Evolutionary conservation across 2,113 vertebrate species (phyloP), one percentile per base, ranked within the genome.

Genomic region (Eudyptes chrysolophus): DNA sequence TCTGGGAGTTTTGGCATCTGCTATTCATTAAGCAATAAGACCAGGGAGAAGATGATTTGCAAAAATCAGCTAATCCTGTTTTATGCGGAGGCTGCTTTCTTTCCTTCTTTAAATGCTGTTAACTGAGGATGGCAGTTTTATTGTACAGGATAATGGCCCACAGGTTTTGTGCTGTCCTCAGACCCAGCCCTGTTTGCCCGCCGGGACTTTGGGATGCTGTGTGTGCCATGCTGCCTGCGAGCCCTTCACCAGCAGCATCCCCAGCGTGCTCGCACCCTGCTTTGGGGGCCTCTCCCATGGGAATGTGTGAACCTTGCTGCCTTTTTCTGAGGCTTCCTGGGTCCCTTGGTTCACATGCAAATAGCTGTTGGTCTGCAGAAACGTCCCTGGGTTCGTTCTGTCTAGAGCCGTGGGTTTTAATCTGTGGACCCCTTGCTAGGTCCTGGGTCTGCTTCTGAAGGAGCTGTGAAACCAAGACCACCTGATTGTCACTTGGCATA

Each of bases 141-240:
- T 40, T 22, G 58, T 19, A 11, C 16, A 17, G 48, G 40, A 16
- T 17, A 40, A 78, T 22, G 22, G 29, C 54, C 8, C 2, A 1
- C 8, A 25, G 54, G 25, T 58, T 78, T 65, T 55, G 77, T 51
- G 62, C 66, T 81, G 44, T 55, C 8, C 42, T 60, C 3, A 2
- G 34, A 7, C 8, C 32, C 36, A 52, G 52, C 36, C 80, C 68
- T 18, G 30, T 46, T 9, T 57, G 42, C n/a, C 32, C 4, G 2
- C 46, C 2, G 5, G 75, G 22, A 30, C 46, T 64, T 40, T 5
- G 38, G 60, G 48, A 16, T 60, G 66, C 72, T n/a, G 34, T 9
- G 34, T 26, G 36, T 3, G 3, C 22, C 0, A 4, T 20, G 34
- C 22, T n/a, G 48, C 36, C 49, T 1, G 3, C 1, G 6, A 87